Conservation (phyloP, 2,113 vertebrate genomes). For the Xenopus tropicalis region UCB_Xtro_10.0 CM004451.2:90416501-90417000, state of each 20-base stretch:
- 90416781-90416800: too few species aligned
- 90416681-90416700: not conserved
- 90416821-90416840: too few species aligned
- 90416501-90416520: conserved; percentile 75
- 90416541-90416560: conserved; percentile 65
- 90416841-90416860: too few species aligned
- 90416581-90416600: conserved; percentile 76
- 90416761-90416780: too few species aligned
- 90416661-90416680: too few species aligned
- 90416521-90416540: conserved; percentile 74
- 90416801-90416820: too few species aligned
- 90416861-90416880: too few species aligned
- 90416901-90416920: too few species aligned
- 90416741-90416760: too few species aligned
- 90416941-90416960: conserved; percentile 86
- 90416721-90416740: too few species aligned
- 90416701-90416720: not conserved
- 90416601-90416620: conserved; percentile 80
- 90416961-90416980: conserved; percentile 84
- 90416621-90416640: conserved; percentile 74
- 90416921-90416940: conserved; percentile 24
- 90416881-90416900: too few species aligned
- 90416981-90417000: conserved; percentile 83
- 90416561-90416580: conserved; percentile 80
- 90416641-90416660: conserved; percentile 62